Evolutionary conservation across 2,797 vertebrate species (phyloP).

Genomic region (Bradypodion ventrale): DNA sequence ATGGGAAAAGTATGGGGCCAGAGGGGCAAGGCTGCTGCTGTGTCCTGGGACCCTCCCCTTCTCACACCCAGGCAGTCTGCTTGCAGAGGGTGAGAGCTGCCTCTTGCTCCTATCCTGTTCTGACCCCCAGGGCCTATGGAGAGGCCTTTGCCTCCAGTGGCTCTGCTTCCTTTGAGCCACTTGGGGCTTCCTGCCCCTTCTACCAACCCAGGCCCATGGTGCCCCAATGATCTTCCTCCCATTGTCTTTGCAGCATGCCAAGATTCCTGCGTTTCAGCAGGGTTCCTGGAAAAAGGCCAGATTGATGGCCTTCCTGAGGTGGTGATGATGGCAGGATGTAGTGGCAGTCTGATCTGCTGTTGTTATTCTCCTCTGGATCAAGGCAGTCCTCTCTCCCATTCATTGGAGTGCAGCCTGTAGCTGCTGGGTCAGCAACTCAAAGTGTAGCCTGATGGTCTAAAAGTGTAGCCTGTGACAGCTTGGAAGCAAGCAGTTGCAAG

Average conservation of each 20-base stretch:
- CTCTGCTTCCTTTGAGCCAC: neutral
- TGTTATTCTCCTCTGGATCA: neutral
- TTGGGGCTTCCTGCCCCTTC: constrained; percentile 10
- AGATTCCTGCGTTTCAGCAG: neutral
- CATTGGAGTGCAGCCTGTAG: neutral
- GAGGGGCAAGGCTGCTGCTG: too few relatives aligned
- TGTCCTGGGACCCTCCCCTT: too few relatives aligned
- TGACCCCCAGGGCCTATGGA: neutral
- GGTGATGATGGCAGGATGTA: neutral
- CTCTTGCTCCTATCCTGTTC: neutral
- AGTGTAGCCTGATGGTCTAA: neutral
- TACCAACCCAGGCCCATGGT: neutral
- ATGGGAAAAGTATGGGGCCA: too few relatives aligned
- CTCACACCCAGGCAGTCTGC: neutral
- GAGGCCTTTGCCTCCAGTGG: neutral
- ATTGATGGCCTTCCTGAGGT: neutral
- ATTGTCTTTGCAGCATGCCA: constrained; percentile 26
- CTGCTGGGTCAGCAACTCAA: neutral
- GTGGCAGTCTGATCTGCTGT: neutral
- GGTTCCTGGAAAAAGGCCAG: constrained; percentile 19
- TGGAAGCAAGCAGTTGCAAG: neutral
- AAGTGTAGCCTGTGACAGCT: neutral
- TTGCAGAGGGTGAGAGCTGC: neutral
- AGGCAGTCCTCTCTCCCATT: neutral
- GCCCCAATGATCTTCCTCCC: constrained; percentile 25